Conservation (phyloP, 2,797 vertebrate species). For the Nasua narica region DNA sequence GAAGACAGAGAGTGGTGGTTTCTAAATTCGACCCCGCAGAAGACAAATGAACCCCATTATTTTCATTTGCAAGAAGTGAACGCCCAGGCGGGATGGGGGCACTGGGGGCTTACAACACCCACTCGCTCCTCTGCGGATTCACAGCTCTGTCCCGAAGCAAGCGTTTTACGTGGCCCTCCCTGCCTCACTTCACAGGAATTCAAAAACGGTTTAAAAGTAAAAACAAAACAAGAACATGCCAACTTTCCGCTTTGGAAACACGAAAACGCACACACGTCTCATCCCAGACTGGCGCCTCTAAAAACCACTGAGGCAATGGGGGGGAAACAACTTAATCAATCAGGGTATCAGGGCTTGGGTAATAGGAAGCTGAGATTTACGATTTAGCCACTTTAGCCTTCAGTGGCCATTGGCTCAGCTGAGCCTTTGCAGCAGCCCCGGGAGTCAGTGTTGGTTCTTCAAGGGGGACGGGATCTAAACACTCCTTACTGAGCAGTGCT, state of each 20-base stretch:
- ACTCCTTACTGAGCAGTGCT: neutral
- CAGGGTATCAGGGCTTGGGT: neutral
- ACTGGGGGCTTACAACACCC: neutral
- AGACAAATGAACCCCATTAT: neutral
- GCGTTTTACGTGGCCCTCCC: neutral
- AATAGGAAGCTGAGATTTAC: neutral
- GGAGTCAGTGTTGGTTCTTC: neutral
- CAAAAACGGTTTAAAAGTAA: neutral
- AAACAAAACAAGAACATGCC: neutral
- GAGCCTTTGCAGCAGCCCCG: neutral
- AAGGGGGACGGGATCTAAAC: neutral
- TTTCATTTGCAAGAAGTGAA: neutral
- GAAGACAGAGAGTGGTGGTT: neutral
- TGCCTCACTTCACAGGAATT: neutral
- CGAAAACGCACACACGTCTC: neutral
- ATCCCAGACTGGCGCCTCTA: neutral
- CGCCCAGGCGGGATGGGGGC: neutral
- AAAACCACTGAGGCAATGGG: neutral
- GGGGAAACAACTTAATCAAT: neutral
- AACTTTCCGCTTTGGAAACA: neutral
- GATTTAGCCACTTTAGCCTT: neutral
- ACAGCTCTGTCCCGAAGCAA: neutral
- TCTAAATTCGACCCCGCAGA: neutral
- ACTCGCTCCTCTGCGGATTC: neutral
- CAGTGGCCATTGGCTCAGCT: neutral